Conservation (phyloP, 23 tunicate genomes). For the Aplidium turbinatum region DNA sequence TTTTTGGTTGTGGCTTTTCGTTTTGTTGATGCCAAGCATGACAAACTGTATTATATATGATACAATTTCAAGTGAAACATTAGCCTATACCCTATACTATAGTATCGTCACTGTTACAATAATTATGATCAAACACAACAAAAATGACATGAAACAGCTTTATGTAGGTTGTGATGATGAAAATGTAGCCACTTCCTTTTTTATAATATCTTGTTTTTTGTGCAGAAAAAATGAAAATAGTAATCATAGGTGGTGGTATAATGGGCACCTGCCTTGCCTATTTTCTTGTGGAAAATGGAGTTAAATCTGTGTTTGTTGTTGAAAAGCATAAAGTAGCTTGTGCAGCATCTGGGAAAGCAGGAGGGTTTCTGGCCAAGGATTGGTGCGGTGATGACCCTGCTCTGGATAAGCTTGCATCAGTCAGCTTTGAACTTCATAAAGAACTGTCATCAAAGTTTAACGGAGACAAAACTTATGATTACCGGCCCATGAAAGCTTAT, state of each 20-base stretch:
- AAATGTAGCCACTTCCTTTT: too few species aligned
- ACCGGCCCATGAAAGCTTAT: conserved; percentile 42
- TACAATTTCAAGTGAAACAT: too few species aligned
- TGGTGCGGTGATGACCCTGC: conserved; percentile 45
- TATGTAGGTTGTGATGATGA: too few species aligned
- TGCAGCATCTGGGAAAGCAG: conserved; percentile 92
- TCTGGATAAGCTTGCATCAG: conserved; percentile 37
- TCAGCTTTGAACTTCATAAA: conserved; percentile 55
- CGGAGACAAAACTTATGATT: conserved; percentile 59
- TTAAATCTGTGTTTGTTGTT: conserved; percentile 35
- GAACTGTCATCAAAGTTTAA: conserved; percentile 37
- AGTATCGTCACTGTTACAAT: too few species aligned
- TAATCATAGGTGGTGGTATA: conserved; percentile 83
- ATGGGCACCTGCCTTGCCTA: conserved; percentile 59
- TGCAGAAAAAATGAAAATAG: conserved; percentile 51
- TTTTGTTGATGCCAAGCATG: too few species aligned
- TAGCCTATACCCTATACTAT: too few species aligned
- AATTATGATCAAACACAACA: too few species aligned
- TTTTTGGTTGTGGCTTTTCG: too few species aligned
- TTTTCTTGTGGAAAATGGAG: conserved; percentile 49
- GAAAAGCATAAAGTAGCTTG: conserved; percentile 49
- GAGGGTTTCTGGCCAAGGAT: conserved; percentile 81
- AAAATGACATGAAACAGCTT: too few species aligned
- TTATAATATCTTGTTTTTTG: too few species aligned
- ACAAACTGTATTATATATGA: too few species aligned